Evolutionary conservation across 2,797 vertebrate species (phyloP).

Genomic region (Lycodopsis pacificus): DNA sequence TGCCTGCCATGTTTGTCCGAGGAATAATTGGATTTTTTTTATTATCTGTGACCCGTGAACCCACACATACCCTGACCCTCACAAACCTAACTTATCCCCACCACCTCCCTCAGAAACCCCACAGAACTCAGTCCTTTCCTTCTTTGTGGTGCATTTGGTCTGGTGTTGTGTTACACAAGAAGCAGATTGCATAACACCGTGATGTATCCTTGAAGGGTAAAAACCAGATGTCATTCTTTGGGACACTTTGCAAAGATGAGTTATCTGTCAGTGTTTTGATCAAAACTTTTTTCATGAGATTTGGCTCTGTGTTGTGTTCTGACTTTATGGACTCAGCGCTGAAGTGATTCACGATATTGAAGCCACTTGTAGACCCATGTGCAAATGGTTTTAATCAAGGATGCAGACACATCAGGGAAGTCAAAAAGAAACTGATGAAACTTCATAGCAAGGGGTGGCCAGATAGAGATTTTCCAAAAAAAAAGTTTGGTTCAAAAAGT

Average conservation of each 20-base stretch:
- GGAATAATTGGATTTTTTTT: conserved; percentile 56
- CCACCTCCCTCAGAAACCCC: background rate
- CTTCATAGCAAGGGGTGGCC: background rate
- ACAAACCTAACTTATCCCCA: background rate
- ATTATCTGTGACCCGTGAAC: conserved; percentile 44
- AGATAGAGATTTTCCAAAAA: background rate
- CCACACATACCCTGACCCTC: conserved; percentile 19
- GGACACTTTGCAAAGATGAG: background rate
- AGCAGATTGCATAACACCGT: background rate
- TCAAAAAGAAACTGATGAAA: background rate
- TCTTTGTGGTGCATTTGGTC: conserved; percentile 15
- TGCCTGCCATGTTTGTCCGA: background rate
- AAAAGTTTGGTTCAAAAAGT: background rate
- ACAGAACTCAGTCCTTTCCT: conserved; percentile 29
- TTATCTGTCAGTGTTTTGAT: background rate
- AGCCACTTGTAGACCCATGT: background rate
- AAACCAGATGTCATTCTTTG: background rate
- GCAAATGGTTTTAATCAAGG: background rate
- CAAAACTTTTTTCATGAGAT: background rate
- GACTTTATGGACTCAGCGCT: background rate
- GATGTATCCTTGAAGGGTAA: background rate
- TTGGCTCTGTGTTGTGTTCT: background rate
- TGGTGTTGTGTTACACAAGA: background rate
- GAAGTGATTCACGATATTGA: background rate
- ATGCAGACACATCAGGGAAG: background rate